phyloP scores from a whole-genome alignment of 1,140 invertebrate genomes.

The Campodea augens region DNA sequence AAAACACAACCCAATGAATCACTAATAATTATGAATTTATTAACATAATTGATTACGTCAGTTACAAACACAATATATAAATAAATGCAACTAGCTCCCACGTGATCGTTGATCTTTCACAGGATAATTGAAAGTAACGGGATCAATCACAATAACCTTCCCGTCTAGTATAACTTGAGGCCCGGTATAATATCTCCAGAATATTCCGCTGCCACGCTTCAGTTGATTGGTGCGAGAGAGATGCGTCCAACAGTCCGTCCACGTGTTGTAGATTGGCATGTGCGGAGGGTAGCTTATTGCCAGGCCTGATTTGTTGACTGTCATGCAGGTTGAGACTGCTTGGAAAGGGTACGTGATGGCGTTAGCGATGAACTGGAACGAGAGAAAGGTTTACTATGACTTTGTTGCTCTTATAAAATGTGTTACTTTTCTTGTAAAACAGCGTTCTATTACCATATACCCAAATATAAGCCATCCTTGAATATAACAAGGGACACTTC shows the following conservation, averaged over 20 bases:
- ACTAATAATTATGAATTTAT: too few relatives aligned
- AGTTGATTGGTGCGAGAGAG: slow-evolving; percentile 47
- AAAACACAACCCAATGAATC: too few relatives aligned
- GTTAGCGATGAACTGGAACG: slow-evolving; percentile 45
- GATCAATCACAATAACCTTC: slow-evolving; percentile 39
- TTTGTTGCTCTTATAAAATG: not conserved
- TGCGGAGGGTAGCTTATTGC: slow-evolving; percentile 50
- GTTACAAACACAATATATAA: too few relatives aligned
- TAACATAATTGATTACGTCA: too few relatives aligned
- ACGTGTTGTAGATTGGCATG: slow-evolving; percentile 58
- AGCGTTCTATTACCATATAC: slow-evolving; percentile 22
- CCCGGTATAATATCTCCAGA: slow-evolving; percentile 59
- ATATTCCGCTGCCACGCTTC: slow-evolving; percentile 60
- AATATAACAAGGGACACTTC: too few relatives aligned
- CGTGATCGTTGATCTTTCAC: too few relatives aligned
- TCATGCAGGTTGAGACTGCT: slow-evolving; percentile 72
- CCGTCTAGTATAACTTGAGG: slow-evolving; percentile 24
- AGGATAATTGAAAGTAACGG: too few relatives aligned
- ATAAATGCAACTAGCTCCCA: too few relatives aligned
- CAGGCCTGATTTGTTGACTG: slow-evolving; percentile 54
- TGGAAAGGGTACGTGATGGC: slow-evolving; percentile 67
- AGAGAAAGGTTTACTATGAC: too few relatives aligned
- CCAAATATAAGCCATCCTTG: slow-evolving; percentile 24
- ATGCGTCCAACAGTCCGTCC: slow-evolving; percentile 61
- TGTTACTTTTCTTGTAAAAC: slow-evolving; percentile 9